Evolutionary conservation across 2,797 vertebrate genomes (phyloP), one percentile per base, ranked within the genome.

Genomic region (Falco biarmicus): DNA sequence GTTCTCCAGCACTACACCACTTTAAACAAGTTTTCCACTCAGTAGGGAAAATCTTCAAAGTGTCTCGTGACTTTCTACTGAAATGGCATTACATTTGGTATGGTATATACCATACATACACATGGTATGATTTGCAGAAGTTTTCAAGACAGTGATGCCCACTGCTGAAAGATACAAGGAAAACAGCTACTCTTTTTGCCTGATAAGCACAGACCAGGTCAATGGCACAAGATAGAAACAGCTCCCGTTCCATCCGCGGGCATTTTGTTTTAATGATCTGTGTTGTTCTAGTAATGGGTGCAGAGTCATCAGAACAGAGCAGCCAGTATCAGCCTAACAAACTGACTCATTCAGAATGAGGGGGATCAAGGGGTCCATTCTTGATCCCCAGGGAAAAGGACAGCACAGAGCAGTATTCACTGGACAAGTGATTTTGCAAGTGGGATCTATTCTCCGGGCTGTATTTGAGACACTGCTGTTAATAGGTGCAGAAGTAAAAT

Each of bases 281-380:
- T 0, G 0, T 31, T 2, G 0, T 37, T 47, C 69, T n/a, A 17
- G 34, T 25, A 65, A 51, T 0, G 2, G 29, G 21, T 8, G 25
- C 29, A 61, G 60, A 47, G 41, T 24, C 45, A 18, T 7, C 21
- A n/a, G 21, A 83, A 54, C 2, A 47, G 51, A 80, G 59, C 28
- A 37, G 53, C 48, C 53, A 12, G 29, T 17, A 21, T 22, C 60
- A 90, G 32, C 32, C 65, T 59, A 32, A 57, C 86, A 53, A 21
- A 57, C 37, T 45, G 31, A 80, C 43, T 70, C 39, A 32, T 37
- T 21, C 34, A 50, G 29, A 39, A 65, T 0, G 3, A 56, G 13
- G 0, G 5, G 13, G 21, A 37, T 24, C 1, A 0, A 86, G 13
- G 8, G 11, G 3, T 22, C 64, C 15, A 9, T 43, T 51, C 45